Conservation (phyloP, 2,888 invertebrate species). For the Odontomyia ornata region DNA sequence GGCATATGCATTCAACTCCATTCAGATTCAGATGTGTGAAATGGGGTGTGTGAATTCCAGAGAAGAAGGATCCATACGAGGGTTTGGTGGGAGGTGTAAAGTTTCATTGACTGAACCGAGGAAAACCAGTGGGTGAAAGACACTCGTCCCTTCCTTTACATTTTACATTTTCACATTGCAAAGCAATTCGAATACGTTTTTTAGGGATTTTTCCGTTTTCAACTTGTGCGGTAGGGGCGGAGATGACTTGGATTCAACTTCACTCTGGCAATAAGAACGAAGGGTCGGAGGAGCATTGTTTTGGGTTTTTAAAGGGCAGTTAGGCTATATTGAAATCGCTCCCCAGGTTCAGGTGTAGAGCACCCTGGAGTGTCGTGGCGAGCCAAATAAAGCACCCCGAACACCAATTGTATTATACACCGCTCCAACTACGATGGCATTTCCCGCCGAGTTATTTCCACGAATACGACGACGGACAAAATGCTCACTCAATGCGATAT, state of each 20-base stretch:
- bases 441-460: conserved; percentile 5
- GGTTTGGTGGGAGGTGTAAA: not conserved
- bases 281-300: conserved; percentile 59
- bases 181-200: conserved; percentile 15
- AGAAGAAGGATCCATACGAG: not conserved
- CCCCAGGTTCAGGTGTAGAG: conserved; percentile 65
- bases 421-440: conserved; percentile 11
- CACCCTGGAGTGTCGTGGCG: conserved; percentile 65
- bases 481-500: not conserved
- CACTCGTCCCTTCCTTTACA: not conserved
- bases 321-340: conserved; percentile 63
- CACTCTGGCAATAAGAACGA: not conserved
- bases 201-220: not conserved
- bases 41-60: not conserved
- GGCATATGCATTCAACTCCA: not conserved
- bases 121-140: not conserved
- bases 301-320: conserved; percentile 65
- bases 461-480: not conserved
- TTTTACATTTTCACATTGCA: not conserved
- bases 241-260: conserved; percentile 4
- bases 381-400: conserved; percentile 64
- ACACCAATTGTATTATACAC: conserved; percentile 62
- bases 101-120: not conserved
- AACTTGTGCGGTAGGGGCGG: not conserved
- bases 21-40: not conserved